Evolutionary conservation across 2,888 invertebrate genomes (phyloP).

Genomic region (Axea sp.): DNA sequence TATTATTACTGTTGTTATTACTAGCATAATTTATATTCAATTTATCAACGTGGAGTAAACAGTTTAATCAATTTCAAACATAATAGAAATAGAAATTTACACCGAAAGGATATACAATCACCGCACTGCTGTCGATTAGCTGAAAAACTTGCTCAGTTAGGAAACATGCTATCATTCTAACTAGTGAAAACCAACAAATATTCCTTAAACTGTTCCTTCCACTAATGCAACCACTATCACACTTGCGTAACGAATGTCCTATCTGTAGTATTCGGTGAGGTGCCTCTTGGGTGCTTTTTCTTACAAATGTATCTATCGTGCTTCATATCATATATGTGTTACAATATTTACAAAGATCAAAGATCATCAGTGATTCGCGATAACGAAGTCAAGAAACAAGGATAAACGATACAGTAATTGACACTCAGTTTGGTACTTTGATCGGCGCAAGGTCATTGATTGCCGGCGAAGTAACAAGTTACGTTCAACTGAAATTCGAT

Average conservation of each 20-base stretch:
- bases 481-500: slow-evolving; percentile 9
- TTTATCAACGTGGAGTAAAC: slow-evolving; percentile 17
- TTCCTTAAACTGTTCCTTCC: slow-evolving; percentile 9
- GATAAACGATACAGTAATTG: slow-evolving; percentile 59
- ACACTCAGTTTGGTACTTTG: slow-evolving; percentile 36
- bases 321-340: slow-evolving; percentile 26
- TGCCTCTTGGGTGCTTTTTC: slow-evolving; percentile 20
- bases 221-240: slow-evolving; percentile 13
- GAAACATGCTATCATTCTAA: slow-evolving; percentile 1
- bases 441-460: slow-evolving; percentile 1
- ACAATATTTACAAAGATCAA: slow-evolving; percentile 48
- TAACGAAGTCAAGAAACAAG: slow-evolving; percentile 8
- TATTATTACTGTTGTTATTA: slow-evolving; percentile 41
- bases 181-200: not conserved
- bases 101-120: slow-evolving; percentile 16
- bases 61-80: slow-evolving; percentile 9
- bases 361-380: slow-evolving; percentile 35
- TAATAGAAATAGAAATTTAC: slow-evolving; percentile 19
- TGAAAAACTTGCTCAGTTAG: slow-evolving; percentile 5
- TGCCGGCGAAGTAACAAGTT: not conserved
- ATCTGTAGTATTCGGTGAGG: slow-evolving; percentile 25
- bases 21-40: slow-evolving; percentile 15
- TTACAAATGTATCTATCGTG: slow-evolving; percentile 35
- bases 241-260: slow-evolving; percentile 11
- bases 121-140: not conserved